phyloP scores from a whole-genome alignment of 2,797 vertebrate genomes.

The Squalus acanthias region DNA sequence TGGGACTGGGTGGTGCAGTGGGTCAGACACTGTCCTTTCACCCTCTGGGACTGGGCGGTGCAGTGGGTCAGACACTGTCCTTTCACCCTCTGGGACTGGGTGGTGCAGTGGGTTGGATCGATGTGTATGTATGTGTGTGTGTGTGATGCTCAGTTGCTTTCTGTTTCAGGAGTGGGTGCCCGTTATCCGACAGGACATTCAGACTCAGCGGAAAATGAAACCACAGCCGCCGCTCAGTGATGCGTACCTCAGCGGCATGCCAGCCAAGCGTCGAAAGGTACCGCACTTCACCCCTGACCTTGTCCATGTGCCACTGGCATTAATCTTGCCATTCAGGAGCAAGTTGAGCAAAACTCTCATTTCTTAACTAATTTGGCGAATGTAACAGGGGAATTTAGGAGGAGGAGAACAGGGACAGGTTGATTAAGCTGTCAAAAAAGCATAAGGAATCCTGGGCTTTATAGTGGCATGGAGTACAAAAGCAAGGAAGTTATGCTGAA shows the following conservation, averaged over 20 bases:
- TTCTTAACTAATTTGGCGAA: neutral
- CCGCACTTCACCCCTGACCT: conserved; percentile 8
- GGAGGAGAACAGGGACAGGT: neutral
- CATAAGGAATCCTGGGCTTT: too few relatives aligned
- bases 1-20: neutral
- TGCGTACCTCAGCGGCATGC: conserved; percentile 85
- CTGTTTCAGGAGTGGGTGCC: conserved; percentile 79
- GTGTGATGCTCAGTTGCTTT: neutral
- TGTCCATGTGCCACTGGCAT: neutral
- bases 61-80: too few relatives aligned
- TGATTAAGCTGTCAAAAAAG: neutral
- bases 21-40: neutral
- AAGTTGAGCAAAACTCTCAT: neutral
- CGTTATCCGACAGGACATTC: conserved; percentile 82
- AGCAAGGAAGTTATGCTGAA: too few relatives aligned
- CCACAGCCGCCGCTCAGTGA: conserved; percentile 82
- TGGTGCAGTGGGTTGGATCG: neutral
- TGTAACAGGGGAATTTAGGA: neutral
- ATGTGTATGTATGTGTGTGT: neutral
- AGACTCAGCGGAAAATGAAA: conserved; percentile 83
- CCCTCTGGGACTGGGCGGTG: too few relatives aligned
- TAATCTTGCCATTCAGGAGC: neutral
- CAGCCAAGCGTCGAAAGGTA: conserved; percentile 87
- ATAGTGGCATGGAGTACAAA: neutral
- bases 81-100: too few relatives aligned